Evolutionary conservation across 35 echinoderm and acorn worm species (phyloP), one percentile per base, ranked within the genome.

Genomic region (Acanthaster planci): DNA sequence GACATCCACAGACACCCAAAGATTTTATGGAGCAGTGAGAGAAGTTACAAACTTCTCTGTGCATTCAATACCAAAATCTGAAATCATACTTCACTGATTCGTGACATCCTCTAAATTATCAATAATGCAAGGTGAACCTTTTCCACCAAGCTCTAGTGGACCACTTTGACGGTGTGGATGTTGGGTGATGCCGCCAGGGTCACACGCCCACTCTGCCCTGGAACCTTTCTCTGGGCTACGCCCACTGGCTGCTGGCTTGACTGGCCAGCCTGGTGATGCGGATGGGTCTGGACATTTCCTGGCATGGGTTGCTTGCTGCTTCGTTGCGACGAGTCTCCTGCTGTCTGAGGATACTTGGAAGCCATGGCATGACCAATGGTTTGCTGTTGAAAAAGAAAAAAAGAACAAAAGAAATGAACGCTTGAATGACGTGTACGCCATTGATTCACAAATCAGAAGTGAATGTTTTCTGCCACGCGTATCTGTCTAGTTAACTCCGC

Each of bases 331-430:
- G 64, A 14, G 10, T 31, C 64, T 30, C 64, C 64, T 35, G 64
- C 30, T 72, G 64, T 29, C 35, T 51, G 12, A 36, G 94, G 90
- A 31, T 97, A 93, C 18, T 87, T 77, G 30, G 90, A 39, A 39
- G 94, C 94, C 29, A 85, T 83, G 7, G 94, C 94, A 84, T 97
- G 94, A 26, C 94, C 94, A 72, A 97, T 57, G 7, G 94, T 97
- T 97, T 97, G 94, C 94, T 97, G 84, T 35, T 78, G 51, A 37
- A 78, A 84, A 29, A 88, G 36, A 30, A 77, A 5, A 42, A 4
- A 55, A 42, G 21, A 32, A 14, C 51, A 5, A 37, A 7, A 0
- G 80, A 12, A 55, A 40, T 31, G 39, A 7, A 40, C 67, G 64
- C n/a, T 34, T 47, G 30, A 21, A 59, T 37, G 16, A 19, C 53